Evolutionary conservation across 2,888 invertebrate species (phyloP), one percentile per base, ranked within the genome.

Genomic region (Candidula unifasciata): DNA sequence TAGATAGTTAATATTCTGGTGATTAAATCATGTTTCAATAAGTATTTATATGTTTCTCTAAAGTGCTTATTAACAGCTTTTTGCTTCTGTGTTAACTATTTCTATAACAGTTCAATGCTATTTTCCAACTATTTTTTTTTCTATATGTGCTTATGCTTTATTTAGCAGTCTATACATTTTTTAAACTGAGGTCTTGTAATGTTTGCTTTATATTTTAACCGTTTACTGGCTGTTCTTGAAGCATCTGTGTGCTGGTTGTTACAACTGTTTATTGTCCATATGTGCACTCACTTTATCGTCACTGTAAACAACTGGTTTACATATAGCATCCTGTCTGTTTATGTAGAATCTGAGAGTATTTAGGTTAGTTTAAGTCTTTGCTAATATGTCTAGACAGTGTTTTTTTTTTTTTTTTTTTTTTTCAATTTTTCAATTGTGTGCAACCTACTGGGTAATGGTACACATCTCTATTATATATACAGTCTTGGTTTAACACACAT

Each of bases 121-220:
- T 69, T 18, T 37, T 24, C 21, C 21, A 18, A 71, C 30, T 52
- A 54, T 57, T 27, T 27, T 3, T 30, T 76, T 44, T n/a, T n/a
- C n/a, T n/a, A n/a, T n/a, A n/a, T 10, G 21, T 24, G 60, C 35
- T 60, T 33, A 24, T 71, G 69, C 69, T 77, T 64, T 37, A 18
- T 33, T 60, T 60, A 24, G n/a, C 77, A 33, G 3, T 24, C 33
- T 57, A 57, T n/a, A 27, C 13, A 44, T 73, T 8, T 44, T 73
- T 27, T 27, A 44, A 73, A 3, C 1, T 13, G n/a, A 73, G 35
- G n/a, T 73, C 13, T 37, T 73, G 13, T 73, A 44, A 44, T 73
- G 44, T 27, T 44, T 52, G 73, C 73, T 73, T 44, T n/a, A 44
- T n/a, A 10, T 73, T 27, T 73, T 73, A 52, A 73, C 73, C 21